Evolutionary conservation across 2,888 invertebrate species (phyloP).

Genomic region (Lydus trimaculatus): DNA sequence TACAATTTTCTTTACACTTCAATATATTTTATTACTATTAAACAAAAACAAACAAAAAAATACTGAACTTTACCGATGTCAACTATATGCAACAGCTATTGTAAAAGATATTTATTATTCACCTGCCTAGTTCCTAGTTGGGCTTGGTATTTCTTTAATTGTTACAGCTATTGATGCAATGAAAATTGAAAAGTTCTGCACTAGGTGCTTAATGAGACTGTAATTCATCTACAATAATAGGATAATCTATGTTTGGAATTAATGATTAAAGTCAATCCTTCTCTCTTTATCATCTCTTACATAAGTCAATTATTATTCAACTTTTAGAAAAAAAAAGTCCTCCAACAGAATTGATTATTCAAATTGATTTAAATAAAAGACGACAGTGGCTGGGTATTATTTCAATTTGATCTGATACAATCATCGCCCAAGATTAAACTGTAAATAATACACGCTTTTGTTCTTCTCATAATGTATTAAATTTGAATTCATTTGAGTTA

Average conservation of each 20-base stretch:
- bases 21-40: no score
- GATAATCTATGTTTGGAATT: background rate
- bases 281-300: background rate
- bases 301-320: background rate
- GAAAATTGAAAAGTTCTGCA: slow-evolving; percentile 1
- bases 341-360: background rate
- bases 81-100: background rate
- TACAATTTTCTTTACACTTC: slow-evolving; percentile 21
- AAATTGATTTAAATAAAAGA: background rate
- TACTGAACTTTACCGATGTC: background rate
- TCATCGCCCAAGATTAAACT: background rate
- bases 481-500: background rate
- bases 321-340: background rate
- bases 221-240: background rate
- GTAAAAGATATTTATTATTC: background rate
- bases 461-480: background rate
- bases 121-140: slow-evolving; percentile 1
- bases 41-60: background rate
- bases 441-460: background rate
- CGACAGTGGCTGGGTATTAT: background rate
- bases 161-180: background rate
- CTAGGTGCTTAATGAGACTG: slow-evolving; percentile 4
- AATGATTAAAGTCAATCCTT: background rate
- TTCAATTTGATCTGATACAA: background rate
- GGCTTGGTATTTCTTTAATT: slow-evolving; percentile 2